Base-by-base conservation (phyloP, 2,797 vertebrate species). In the Phrynocephalus forsythii region DNA sequence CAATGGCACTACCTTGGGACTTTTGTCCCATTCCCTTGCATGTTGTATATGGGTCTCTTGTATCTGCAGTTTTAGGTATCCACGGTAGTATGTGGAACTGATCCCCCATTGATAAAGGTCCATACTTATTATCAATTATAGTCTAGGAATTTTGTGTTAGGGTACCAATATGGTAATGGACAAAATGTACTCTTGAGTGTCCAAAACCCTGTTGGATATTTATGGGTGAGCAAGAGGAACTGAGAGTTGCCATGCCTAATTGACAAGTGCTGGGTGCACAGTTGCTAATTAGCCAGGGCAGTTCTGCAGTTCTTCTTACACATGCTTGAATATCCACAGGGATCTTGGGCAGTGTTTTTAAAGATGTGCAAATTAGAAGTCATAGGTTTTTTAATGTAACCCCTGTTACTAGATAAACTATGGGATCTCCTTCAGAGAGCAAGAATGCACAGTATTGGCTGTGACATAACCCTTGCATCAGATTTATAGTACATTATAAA, bases 401-500 rank as follows among this genome's bases (percentile, higher is more conserved):
- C 16, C 20, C 69, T 24, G 11, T 73, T 79, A 60, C 28, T n/a
- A 38, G 11, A 20, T 69, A 60, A 20, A 13, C 71, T 16, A 10
- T 38, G 50, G 30, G n/a, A 56, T 20, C 13, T 73, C 5, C 10
- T 75, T 75, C 20, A 56, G 87, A 92, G 60, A 92, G 48, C 84
- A 88, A 88, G 88, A 89, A 87, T 92, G 88, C 87, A 92, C 0
- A 0, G 82, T 85, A 92, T 90, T 90, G 33, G n/a, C 84, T 91
- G 38, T 38, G 60, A 82, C 50, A 67, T 56, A 92, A 0, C 78
- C 66, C 90, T 92, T 90, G 88, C 79, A 88, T 76, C 67, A 89
- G 79, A 92, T 90, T 87, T 94, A 52, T 33, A 89, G 15, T 77
- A 82, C 93, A 88, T 83, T 87, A 72, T 73, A 6, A 91, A 82